phyloP scores from a whole-genome alignment of 2,888 invertebrate genomes.

The Cryptus viduatorius region DNA sequence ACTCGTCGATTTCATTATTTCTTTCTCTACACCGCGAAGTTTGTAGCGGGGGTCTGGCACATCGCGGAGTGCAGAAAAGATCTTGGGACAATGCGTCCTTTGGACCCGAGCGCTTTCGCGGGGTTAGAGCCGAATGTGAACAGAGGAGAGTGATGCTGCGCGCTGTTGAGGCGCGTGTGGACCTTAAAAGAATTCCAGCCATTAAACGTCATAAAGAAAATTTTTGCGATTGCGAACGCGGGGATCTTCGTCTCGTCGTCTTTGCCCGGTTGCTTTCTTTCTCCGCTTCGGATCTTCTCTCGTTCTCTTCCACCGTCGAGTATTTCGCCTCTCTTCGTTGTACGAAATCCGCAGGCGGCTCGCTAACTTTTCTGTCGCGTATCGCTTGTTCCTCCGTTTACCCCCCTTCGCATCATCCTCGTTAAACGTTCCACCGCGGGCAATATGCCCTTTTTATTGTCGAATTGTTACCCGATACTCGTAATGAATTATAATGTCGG shows the following conservation, averaged over 20 bases:
- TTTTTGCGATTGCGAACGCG: conserved; percentile 80
- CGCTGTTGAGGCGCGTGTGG: conserved; percentile 43
- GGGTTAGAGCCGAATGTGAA: not conserved
- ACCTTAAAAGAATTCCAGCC: conserved; percentile 81
- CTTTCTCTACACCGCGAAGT: conserved; percentile 30
- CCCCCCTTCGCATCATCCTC: conserved; percentile 58
- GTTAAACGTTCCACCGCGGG: conserved; percentile 71
- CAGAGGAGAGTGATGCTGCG: conserved; percentile 17
- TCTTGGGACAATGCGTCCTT: conserved; percentile 64
- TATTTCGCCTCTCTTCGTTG: conserved; percentile 5
- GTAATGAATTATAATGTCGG: conserved; percentile 80
- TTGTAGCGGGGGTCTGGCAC: conserved; percentile 17
- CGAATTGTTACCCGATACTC: conserved; percentile 75
- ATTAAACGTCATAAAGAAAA: conserved; percentile 83
- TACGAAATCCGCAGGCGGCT: conserved; percentile 47
- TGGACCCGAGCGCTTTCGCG: conserved; percentile 3
- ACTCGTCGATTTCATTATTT: conserved; percentile 35
- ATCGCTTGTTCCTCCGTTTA: conserved; percentile 52
- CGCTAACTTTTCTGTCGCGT: conserved; percentile 31
- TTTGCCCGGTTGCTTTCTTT: not conserved
- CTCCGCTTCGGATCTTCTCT: conserved; percentile 10
- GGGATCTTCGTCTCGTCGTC: conserved; percentile 48
- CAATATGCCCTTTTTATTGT: conserved; percentile 75
- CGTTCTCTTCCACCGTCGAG: not conserved
- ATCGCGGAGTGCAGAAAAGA: conserved; percentile 6